A percentile compares a stretch with the other conserved stretches of the same genome.
Conservation (phyloP, 2,888 invertebrate genomes). For the Balanococcus diminutus region DNA sequence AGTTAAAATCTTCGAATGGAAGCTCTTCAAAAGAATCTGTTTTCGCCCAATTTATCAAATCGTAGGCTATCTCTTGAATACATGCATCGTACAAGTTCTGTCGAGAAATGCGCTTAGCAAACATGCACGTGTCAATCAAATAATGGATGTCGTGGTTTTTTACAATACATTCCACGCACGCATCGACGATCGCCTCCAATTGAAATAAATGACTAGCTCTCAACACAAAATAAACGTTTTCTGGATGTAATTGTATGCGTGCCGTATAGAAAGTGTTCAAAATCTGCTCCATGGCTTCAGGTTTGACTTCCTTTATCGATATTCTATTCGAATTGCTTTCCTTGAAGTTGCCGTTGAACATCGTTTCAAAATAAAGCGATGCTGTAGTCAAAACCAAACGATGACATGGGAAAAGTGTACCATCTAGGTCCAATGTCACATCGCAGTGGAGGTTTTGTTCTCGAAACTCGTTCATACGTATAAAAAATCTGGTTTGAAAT, state of each 20-base stretch:
- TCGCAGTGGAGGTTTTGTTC: too few species aligned
- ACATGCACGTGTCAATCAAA: neutral
- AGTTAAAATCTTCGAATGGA: neutral
- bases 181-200: neutral
- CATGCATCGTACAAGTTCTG: neutral
- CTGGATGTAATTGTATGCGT: neutral
- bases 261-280: neutral
- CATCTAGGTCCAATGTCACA: too few species aligned
- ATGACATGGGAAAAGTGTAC: too few species aligned
- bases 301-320: neutral
- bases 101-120: neutral
- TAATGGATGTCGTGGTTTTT: neutral
- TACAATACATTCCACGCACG: neutral
- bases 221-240: neutral
- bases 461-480: too few species aligned
- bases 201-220: neutral
- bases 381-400: too few species aligned
- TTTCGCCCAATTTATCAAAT: neutral
- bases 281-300: neutral
- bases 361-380: too few species aligned
- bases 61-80: neutral
- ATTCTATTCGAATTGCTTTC: neutral
- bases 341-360: neutral
- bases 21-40: neutral
- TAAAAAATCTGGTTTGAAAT: too few species aligned